These are phyloP conservation scores for Helicolenus hilgendorfi DNA, from an alignment of 2,797 vertebrate genomes.

Conservation along the genomic window DNA sequence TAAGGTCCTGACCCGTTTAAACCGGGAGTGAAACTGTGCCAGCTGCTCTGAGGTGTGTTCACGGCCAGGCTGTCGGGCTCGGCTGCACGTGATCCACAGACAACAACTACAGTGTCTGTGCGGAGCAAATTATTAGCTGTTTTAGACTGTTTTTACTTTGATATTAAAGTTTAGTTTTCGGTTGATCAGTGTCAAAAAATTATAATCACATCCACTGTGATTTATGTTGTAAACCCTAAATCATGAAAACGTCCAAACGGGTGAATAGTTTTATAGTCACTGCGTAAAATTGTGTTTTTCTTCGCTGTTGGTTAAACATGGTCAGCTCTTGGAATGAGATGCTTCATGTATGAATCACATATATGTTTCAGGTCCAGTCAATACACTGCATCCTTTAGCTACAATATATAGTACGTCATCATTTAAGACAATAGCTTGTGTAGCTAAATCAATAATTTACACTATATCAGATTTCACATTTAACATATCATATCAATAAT, in stretches of 20 bases:
- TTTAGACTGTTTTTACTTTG: not conserved
- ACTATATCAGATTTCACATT: not conserved
- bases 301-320: not conserved
- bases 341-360: conserved; percentile 10
- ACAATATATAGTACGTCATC: not conserved
- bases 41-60: conserved; percentile 78
- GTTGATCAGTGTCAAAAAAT: not conserved
- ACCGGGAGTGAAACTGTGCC: conserved; percentile 56
- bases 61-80: conserved; percentile 48
- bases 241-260: not conserved
- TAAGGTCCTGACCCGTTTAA: conserved; percentile 60
- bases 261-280: not conserved
- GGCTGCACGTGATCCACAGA: conserved; percentile 43
- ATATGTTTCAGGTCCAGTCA: conserved; percentile 1
- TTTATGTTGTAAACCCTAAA: not conserved
- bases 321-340: not conserved
- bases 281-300: not conserved
- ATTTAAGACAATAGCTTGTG: not conserved
- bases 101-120: not conserved
- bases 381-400: not conserved
- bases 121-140: not conserved
- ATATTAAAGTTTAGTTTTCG: not conserved
- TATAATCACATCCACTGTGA: not conserved
- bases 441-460: not conserved
- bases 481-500: too few species aligned